These are phyloP conservation scores for Carcharodon carcharias DNA, from an alignment of 2,797 vertebrate genomes.

Conservation along the genomic window DNA sequence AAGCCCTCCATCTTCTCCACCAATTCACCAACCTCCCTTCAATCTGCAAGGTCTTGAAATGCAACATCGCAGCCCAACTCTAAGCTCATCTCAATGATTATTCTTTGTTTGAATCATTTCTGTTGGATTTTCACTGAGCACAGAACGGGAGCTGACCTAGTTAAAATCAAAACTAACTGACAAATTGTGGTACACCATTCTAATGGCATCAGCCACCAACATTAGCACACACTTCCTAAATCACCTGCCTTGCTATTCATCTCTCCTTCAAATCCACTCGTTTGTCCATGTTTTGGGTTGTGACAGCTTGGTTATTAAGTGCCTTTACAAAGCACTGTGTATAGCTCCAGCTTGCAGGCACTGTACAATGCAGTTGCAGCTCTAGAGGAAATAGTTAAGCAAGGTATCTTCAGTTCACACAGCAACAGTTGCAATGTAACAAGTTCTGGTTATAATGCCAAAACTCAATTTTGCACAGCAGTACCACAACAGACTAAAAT, in stretches of 20 bases:
- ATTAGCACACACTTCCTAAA: not conserved
- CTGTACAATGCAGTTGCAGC: not conserved
- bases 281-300: not conserved
- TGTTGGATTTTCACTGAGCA: not conserved
- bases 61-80: not conserved
- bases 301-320: not conserved
- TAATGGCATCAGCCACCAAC: not conserved
- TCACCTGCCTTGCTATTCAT: not conserved
- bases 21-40: not conserved
- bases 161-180: not conserved
- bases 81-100: not conserved
- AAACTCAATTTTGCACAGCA: not conserved
- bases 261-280: not conserved
- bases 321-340: not conserved
- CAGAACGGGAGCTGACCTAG: not conserved
- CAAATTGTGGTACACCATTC: not conserved
- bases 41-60: not conserved
- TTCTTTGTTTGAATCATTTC: not conserved
- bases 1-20: not conserved
- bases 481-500: too few relatives aligned
- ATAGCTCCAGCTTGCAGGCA: not conserved
- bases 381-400: not conserved
- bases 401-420: not conserved
- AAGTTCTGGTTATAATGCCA: not conserved
- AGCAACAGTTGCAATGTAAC: not conserved